Evolutionary conservation across 1,140 invertebrate species (phyloP), one percentile per base, ranked within the genome.

Genomic region (Atta cephalotes): DNA sequence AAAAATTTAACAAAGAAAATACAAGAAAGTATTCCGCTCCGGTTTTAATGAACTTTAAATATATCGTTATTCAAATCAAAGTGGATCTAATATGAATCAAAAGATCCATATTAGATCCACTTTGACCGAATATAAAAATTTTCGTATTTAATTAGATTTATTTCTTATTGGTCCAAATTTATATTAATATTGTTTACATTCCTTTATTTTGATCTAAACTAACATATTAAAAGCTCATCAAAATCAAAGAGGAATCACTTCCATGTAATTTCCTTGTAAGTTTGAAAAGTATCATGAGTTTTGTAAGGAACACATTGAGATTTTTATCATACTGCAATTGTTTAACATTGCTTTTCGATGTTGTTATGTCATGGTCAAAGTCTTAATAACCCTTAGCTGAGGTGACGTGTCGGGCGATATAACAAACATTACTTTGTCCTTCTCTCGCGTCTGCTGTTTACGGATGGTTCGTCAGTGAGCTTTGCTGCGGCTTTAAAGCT

Each of bases 401-500:
- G 49, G 31, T 81, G 21, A 81, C 51, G 18, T 53, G 66, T 71
- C 49, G 49, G 66, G 49, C 66, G 66, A 81, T 81, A 71, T 81
- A 81, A 58, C 78, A 71, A 81, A 81, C 79, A 71, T 84, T 39
- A 31, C 51, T 74, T 74, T 28, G 39, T 58, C 56, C n/a, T n/a
- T 72, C 66, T 45, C 53, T 58, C 39, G 10, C 39, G 12, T 21
- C 56, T 12, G 6, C 70, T 14, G 80, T 76, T 84, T 84, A 45
- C 56, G n/a, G 25, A 84, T 45, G 70, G 25, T 87, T 90, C 74
- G 86, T 84, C 86, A 79, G 45, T 63, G 77, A 80, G 71, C 51
- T 88, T 81, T 65, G 58, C 18, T 78, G 71, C 25, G 70, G 77
- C 81, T 90, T 81, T 90, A 70, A 86, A 88, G 39, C 77, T 68